phyloP scores from a whole-genome alignment of 2,113 vertebrate genomes.

The Guaruba guarouba region DNA sequence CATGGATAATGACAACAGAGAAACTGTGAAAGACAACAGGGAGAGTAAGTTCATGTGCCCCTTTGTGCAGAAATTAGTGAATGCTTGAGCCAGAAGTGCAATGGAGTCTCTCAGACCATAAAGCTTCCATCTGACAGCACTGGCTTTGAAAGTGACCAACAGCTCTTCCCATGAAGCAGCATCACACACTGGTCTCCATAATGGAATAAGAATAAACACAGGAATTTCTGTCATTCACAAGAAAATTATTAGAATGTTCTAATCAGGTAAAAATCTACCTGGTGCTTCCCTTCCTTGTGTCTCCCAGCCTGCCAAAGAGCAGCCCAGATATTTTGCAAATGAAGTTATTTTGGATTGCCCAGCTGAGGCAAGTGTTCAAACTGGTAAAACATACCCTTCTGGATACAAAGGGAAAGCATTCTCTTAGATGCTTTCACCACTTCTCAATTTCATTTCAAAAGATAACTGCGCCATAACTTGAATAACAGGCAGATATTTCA shows the following conservation, averaged over 20 bases:
- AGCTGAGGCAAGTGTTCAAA: slow-evolving; percentile 1
- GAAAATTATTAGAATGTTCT: not conserved
- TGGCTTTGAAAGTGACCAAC: not conserved
- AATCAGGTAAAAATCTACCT: not conserved
- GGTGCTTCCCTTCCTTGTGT: not conserved
- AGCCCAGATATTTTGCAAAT: slow-evolving; percentile 24
- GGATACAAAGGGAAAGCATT: not conserved
- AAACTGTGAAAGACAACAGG: not conserved
- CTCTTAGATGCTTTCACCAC: slow-evolving; percentile 9
- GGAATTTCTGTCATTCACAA: not conserved
- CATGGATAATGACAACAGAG: accelerated
- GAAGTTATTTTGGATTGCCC: slow-evolving; percentile 20
- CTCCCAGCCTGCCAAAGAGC: not conserved
- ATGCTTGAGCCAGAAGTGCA: not conserved
- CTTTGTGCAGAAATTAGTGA: not conserved
- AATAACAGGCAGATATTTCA: too few species aligned
- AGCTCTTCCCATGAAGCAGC: not conserved
- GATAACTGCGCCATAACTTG: too few species aligned
- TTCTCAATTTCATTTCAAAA: too few species aligned
- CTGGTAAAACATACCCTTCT: not conserved
- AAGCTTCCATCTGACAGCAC: not conserved
- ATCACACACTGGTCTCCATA: not conserved
- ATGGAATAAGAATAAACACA: not conserved
- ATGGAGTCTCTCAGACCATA: not conserved
- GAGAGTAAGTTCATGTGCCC: not conserved